phyloP scores from a whole-genome alignment of 2,888 invertebrate genomes.

The Charanyca ferruginea region DNA sequence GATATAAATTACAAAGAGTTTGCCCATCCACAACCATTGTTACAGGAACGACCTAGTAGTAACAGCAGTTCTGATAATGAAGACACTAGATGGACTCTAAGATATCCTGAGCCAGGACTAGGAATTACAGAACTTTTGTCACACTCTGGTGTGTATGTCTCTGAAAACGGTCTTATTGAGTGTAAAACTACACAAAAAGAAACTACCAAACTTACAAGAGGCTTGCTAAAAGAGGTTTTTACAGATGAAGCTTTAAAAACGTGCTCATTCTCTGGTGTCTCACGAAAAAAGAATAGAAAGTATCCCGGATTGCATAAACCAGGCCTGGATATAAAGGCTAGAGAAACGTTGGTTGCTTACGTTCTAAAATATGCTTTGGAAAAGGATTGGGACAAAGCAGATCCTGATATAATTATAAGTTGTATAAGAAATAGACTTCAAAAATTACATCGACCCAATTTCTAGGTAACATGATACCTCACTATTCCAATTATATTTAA shows the following conservation, averaged over 20 bases:
- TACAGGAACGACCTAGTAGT: slow-evolving; percentile 9
- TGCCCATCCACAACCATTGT: slow-evolving; percentile 19
- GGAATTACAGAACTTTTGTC: slow-evolving; percentile 26
- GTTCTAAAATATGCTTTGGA: slow-evolving; percentile 1
- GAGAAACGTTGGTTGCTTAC: slow-evolving; percentile 12
- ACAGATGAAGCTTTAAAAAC: too few species aligned
- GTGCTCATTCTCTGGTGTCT: slow-evolving; percentile 13
- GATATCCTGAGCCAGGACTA: slow-evolving; percentile 7
- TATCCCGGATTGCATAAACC: too few species aligned
- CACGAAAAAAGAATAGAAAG: not conserved
- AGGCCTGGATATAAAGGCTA: slow-evolving; percentile 21
- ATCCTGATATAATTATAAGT: not conserved
- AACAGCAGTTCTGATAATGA: not conserved
- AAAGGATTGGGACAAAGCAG: slow-evolving; percentile 12
- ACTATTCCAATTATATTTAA: too few species aligned
- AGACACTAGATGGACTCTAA: slow-evolving; percentile 26
- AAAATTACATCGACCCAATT: not conserved
- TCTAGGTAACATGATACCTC: too few species aligned
- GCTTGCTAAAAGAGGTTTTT: slow-evolving; percentile 19
- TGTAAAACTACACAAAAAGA: not conserved
- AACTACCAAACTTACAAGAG: slow-evolving; percentile 20
- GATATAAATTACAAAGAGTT: not conserved
- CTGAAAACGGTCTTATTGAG: slow-evolving; percentile 4
- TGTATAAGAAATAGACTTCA: slow-evolving; percentile 22
- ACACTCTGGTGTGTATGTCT: slow-evolving; percentile 35